Base-by-base conservation (phyloP, 2,888 invertebrate genomes). In the Marronus borbonicus region DNA sequence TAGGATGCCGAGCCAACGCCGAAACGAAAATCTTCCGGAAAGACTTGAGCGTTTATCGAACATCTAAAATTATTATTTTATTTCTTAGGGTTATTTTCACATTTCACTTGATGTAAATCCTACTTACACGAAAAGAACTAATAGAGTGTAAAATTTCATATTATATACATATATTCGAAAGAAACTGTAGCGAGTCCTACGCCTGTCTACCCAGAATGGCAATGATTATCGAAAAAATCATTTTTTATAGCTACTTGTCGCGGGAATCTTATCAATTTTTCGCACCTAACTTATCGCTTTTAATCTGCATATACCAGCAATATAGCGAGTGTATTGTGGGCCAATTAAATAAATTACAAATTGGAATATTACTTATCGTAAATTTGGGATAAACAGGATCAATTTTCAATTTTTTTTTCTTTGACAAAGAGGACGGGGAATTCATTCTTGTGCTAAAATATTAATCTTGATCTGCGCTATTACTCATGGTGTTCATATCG, bases 1-100 rank as follows among this genome's bases (percentile, higher is more conserved):
- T 84, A 84, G 8, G 85, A 70, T 5, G 85, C 80, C 12, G 93
- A 87, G 0, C 89, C 82, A 39, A 83, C 84, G 0, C 86, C 87
- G 80, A 86, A 86, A 80, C 84, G 82, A 74, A 87, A 86, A 62
- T 83, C 80, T 12, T 74, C 44, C 1, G 87, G 87, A 79, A 86
- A 84, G 12, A 12, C 62, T 58, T 77, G 77, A 0, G 70, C 77
- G 7, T 39, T 28, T 36, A 12, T 28, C 20, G 68, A 17, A 14
- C 12, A n/a, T n/a, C 76, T 76, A 55, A 58, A 76, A 49, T 12
- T 12, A 24, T 10, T 55, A 20, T 55, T 17, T n/a, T n/a, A 55
- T 14, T 55, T 14, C 17, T 5, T 72, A 10, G 8, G 12, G 20
- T 58, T 36, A 36, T 17, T 8, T 14, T 7, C 12, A 31, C 28